phyloP scores from a whole-genome alignment of 2,113 vertebrate genomes.

The Hoplias malabaricus region DNA sequence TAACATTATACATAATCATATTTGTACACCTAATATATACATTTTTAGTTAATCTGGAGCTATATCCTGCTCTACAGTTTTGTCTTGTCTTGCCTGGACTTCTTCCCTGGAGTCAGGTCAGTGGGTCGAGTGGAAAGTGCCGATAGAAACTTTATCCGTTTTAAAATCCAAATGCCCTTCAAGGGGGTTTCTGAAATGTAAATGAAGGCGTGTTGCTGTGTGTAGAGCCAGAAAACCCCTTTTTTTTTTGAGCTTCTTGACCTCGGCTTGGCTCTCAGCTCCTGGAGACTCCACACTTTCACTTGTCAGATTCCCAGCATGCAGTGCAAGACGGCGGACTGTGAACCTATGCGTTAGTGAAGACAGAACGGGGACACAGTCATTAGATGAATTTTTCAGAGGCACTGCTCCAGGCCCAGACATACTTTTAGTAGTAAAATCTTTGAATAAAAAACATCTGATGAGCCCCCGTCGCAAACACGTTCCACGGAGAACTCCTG shows the following conservation, averaged over 20 bases:
- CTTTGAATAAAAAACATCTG: neutral
- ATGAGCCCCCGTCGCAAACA: neutral
- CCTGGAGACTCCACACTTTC: neutral
- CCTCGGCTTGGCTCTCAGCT: neutral
- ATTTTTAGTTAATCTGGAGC: no score
- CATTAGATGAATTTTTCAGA: neutral
- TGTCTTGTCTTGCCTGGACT: no score
- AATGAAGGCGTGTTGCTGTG: neutral
- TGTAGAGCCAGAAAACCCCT: neutral
- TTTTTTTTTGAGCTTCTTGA: neutral
- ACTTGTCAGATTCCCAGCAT: neutral
- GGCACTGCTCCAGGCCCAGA: neutral
- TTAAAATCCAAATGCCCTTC: no score
- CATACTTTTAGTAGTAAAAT: neutral
- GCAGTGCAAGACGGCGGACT: neutral
- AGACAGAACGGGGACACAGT: neutral
- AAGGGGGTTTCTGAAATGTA: neutral
- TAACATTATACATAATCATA: no score
- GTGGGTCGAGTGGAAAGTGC: no score
- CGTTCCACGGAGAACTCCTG: neutral
- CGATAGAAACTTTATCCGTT: no score
- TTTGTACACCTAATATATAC: no score
- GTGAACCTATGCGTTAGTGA: neutral
- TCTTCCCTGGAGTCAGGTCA: no score
- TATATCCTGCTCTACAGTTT: no score